A percentile compares a stretch with the other conserved stretches of the same genome.
phyloP scores from a whole-genome alignment of 1,140 invertebrate genomes.

The Odontomachus brunneus region DNA sequence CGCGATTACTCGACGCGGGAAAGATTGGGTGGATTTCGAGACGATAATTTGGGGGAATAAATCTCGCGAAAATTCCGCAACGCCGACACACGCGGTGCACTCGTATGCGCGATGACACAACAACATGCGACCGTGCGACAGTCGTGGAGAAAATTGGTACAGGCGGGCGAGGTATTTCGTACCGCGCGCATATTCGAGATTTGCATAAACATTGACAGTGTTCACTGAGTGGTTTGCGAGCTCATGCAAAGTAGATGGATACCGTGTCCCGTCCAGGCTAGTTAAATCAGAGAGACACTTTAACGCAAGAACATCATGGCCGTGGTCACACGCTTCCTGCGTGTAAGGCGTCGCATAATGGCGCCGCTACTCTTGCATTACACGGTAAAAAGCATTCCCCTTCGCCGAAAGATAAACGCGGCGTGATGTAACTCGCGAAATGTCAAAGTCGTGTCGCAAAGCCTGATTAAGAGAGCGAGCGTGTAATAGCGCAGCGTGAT shows the following conservation, averaged over 20 bases:
- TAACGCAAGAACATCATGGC: slow-evolving; percentile 42
- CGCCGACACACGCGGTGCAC: neutral
- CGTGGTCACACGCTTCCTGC: neutral
- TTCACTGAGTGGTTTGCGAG: slow-evolving; percentile 59
- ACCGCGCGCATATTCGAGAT: slow-evolving; percentile 48
- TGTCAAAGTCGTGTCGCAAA: too few species aligned
- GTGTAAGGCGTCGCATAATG: neutral
- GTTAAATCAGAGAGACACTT: slow-evolving; percentile 52
- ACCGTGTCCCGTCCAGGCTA: slow-evolving; percentile 42
- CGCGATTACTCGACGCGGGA: neutral
- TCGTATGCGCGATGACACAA: neutral
- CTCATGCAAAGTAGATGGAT: slow-evolving; percentile 58
- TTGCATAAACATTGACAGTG: slow-evolving; percentile 61
- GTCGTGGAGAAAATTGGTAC: slow-evolving; percentile 51
- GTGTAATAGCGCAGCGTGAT: too few species aligned
- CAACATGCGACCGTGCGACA: slow-evolving; percentile 26
- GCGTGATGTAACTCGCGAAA: neutral
- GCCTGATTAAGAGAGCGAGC: too few species aligned
- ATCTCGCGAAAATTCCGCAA: slow-evolving; percentile 30
- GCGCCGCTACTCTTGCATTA: neutral
- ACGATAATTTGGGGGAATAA: neutral
- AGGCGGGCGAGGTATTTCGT: slow-evolving; percentile 44
- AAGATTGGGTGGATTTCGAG: too few species aligned
- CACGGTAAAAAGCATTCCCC: neutral
- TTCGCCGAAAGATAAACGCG: neutral